These are phyloP conservation scores for Pimpla rufipes DNA, from an alignment of 2,888 invertebrate species.

Conservation along the genomic window DNA sequence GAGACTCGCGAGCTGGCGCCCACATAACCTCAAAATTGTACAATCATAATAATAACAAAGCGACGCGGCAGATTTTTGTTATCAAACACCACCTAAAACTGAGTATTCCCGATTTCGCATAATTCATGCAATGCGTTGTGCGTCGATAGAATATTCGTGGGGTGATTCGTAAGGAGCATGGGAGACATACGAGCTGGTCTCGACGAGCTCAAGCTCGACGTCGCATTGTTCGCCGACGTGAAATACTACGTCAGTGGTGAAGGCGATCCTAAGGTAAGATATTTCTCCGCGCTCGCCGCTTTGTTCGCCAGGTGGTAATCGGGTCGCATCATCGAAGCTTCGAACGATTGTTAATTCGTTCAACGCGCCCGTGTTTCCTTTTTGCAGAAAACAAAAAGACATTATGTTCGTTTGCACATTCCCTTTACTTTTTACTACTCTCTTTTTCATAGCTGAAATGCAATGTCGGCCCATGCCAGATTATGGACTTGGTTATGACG, in stretches of 20 bases:
- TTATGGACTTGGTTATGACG: not conserved
- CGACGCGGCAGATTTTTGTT: constrained; percentile 80
- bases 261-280: constrained; percentile 82
- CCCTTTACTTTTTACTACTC: not conserved
- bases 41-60: constrained; percentile 83
- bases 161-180: constrained; percentile 79
- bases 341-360: not conserved
- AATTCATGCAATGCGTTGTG: constrained; percentile 70
- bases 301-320: not conserved
- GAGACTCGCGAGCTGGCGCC: constrained; percentile 21
- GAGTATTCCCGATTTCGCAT: constrained; percentile 45
- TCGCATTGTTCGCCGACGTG: constrained; percentile 92
- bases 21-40: constrained; percentile 77
- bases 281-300: constrained; percentile 7
- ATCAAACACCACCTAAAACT: constrained; percentile 74
- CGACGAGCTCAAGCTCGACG: constrained; percentile 85
- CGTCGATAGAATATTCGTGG: constrained; percentile 41
- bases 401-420: not conserved
- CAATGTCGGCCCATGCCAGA: not conserved
- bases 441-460: not conserved
- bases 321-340: not conserved
- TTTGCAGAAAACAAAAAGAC: not conserved
- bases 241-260: constrained; percentile 94
- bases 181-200: constrained; percentile 85
- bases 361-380: not conserved